Conservation (phyloP, 2,888 invertebrate genomes). For the Tanytarsus gracilentus region DNA sequence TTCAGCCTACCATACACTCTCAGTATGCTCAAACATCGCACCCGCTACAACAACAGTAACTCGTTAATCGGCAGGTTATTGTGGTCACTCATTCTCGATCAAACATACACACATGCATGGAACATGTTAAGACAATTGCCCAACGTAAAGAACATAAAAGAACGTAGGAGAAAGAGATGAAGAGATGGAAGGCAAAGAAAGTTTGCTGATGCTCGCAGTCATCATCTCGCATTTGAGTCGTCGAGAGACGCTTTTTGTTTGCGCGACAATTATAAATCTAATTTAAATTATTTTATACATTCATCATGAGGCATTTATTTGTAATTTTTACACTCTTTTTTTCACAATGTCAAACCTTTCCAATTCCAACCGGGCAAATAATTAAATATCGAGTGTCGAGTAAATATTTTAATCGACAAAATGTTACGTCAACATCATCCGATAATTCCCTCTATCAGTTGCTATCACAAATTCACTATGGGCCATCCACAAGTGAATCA, state of each 20-base stretch:
- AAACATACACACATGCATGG: too few relatives aligned
- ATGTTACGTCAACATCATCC: neutral
- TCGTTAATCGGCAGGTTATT: too few relatives aligned
- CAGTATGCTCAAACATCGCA: too few relatives aligned
- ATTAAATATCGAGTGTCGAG: slow-evolving; percentile 15
- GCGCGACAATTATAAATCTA: neutral
- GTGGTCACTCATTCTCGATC: too few relatives aligned
- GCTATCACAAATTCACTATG: slow-evolving; percentile 14
- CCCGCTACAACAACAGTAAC: too few relatives aligned
- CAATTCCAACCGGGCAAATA: slow-evolving; percentile 9
- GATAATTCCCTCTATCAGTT: neutral
- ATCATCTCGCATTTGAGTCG: slow-evolving; percentile 2
- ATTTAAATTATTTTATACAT: neutral
- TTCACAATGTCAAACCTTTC: neutral
- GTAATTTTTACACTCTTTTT: neutral
- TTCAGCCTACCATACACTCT: too few relatives aligned
- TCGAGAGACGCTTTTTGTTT: slow-evolving; percentile 3
- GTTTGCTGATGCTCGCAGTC: neutral
- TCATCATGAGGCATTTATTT: neutral
- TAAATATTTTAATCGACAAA: neutral
- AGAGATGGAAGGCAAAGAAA: neutral
- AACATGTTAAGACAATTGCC: too few relatives aligned
- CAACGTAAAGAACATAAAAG: slow-evolving; percentile 2
- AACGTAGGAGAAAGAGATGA: neutral
- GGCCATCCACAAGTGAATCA: neutral